phyloP scores from a whole-genome alignment of 2,113 vertebrate genomes.

The Etheostoma cragini region DNA sequence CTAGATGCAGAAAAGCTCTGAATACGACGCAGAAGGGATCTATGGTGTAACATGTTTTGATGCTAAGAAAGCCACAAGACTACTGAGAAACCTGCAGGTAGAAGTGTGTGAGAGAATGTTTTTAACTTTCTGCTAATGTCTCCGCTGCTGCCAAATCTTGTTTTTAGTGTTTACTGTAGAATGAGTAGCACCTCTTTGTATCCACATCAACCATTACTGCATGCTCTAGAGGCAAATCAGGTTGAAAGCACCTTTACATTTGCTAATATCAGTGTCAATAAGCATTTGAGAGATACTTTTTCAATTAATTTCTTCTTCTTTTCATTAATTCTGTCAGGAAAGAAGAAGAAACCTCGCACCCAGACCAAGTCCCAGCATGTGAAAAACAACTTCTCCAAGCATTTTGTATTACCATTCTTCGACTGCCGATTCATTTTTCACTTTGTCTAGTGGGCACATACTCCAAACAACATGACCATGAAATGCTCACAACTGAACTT shows the following conservation, averaged over 20 bases:
- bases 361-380: constrained; percentile 53
- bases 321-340: not conserved
- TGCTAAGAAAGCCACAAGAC: not conserved
- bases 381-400: constrained; percentile 5
- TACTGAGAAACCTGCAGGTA: not conserved
- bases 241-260: constrained; percentile 16
- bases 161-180: constrained; percentile 35
- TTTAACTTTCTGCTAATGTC: not conserved
- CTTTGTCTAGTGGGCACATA: not conserved
- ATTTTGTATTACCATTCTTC: constrained; percentile 54
- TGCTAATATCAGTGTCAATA: constrained; percentile 11
- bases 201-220: constrained; percentile 44
- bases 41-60: not conserved
- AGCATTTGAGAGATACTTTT: not conserved
- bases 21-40: not conserved
- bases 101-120: not conserved
- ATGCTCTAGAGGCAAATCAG: constrained; percentile 22
- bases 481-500: not conserved
- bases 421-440: constrained; percentile 1
- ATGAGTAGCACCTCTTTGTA: constrained; percentile 28
- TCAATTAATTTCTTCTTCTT: too few species aligned
- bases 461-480: constrained; percentile 59
- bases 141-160: constrained; percentile 29
- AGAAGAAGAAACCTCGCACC: constrained; percentile 6
- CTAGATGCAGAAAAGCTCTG: not conserved